Evolutionary conservation across 2,888 invertebrate species (phyloP).

Genomic region (Drosophila acutilabella): DNA sequence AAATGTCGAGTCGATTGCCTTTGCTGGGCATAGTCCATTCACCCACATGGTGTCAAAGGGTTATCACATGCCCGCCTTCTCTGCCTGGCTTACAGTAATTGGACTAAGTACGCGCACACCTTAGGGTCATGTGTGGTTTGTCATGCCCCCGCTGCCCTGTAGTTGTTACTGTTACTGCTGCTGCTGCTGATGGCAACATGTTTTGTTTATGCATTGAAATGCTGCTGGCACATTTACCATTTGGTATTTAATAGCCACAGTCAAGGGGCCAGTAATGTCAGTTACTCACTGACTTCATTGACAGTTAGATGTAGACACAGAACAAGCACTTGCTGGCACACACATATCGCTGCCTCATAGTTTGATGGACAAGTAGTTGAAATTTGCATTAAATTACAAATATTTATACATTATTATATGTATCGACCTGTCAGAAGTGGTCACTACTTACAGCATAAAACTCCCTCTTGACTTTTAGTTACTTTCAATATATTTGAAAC

Average conservation of each 20-base stretch:
- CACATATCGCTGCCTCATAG: background rate
- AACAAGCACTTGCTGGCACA: background rate
- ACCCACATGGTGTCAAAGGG: constrained; percentile 60
- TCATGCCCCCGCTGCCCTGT: constrained; percentile 1
- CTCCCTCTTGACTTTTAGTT: background rate
- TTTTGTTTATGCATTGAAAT: constrained; percentile 65
- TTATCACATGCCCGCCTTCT: constrained; percentile 52
- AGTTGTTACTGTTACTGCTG: constrained; percentile 7
- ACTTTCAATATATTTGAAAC: background rate
- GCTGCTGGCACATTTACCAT: constrained; percentile 42
- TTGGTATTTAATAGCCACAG: constrained; percentile 38
- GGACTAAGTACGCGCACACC: constrained; percentile 70
- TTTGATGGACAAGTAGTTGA: background rate
- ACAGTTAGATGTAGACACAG: constrained; percentile 22
- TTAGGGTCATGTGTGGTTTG: constrained; percentile 43
- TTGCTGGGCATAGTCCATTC: constrained; percentile 17
- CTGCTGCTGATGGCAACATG: constrained; percentile 45
- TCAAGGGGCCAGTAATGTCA: constrained; percentile 21
- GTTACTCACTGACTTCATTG: constrained; percentile 23
- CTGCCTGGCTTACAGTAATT: constrained; percentile 56
- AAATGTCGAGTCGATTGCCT: constrained; percentile 5
- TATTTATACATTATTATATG: too few relatives aligned
- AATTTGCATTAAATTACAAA: background rate
- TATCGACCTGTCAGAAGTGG: background rate
- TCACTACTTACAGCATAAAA: background rate